Evolutionary conservation across 2,888 invertebrate genomes (phyloP), one percentile per base, ranked within the genome.

Genomic region (Cabera pusaria): DNA sequence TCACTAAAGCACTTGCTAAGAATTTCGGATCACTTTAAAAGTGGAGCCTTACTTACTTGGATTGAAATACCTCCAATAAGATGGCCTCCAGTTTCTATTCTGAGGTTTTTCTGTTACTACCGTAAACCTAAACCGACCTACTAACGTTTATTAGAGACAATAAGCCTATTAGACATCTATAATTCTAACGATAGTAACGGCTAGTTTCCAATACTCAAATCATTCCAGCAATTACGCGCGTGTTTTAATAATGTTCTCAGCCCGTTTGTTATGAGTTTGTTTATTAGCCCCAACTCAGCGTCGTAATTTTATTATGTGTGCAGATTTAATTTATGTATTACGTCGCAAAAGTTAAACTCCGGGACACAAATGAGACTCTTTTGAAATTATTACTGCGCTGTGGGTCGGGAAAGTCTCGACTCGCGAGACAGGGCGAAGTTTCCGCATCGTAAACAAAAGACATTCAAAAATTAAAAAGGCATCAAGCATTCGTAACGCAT

Each of bases 401-500:
- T 39, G 16, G 31, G 38, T 10, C 21, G 6, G 16, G 21, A 12
- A 20, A 1, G 11, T 6, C 7, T 6, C 9, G 21, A 33, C 36
- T 34, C 37, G 46, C 32, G 37, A 51, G 45, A 49, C 56, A 52
- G 50, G 38, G 48, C 35, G 44, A 48, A 56, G 59, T 59, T 61
- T 55, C 27, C 23, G 64, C 56, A 65, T 65, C 65, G 67, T 70
- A 75, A 74, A 75, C 70, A 60, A 55, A 52, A 56, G 54, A 41
- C 46, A 52, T 42, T 34, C 42, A 23, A 40, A 27, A 71, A 68
- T 59, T 67, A 63, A 66, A 72, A 77, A 58, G 61, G 48, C 53
- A 72, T 74, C 72, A 66, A 54, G 56, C 49, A 80, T 78, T 79
- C 72, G 47, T 49, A 44, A 40, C 65, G 65, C 72, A 71, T 73